These are phyloP conservation scores for Nerophis lumbriciformis DNA, from an alignment of 2,113 vertebrate genomes.

Conservation along the genomic window DNA sequence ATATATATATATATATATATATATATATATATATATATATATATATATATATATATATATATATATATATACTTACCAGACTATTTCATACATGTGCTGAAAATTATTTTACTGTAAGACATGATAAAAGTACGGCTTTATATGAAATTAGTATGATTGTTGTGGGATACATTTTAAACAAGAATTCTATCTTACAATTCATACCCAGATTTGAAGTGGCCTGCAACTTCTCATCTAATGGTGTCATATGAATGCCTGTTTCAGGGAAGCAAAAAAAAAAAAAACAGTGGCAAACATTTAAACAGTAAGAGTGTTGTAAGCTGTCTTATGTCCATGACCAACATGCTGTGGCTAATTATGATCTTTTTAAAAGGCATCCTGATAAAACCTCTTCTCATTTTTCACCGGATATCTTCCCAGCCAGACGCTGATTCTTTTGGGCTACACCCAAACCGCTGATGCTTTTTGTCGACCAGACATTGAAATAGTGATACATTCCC, in stretches of 20 bases:
- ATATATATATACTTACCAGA: no score
- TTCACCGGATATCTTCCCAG: background rate
- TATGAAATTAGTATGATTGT: background rate
- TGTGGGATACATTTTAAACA: background rate
- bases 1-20: no score
- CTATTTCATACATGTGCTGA: no score
- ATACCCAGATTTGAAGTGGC: background rate
- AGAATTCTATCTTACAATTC: background rate
- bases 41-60: no score
- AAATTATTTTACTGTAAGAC: no score
- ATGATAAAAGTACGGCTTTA: no score
- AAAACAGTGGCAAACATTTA: slow-evolving; percentile 10
- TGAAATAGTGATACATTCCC: no score
- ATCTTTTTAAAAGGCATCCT: slow-evolving; percentile 19
- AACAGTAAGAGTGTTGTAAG: slow-evolving; percentile 3
- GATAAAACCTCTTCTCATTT: background rate
- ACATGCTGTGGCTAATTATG: slow-evolving; percentile 45
- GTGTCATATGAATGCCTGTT: background rate
- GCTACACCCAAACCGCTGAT: background rate
- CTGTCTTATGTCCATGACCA: slow-evolving; percentile 47
- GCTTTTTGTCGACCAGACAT: background rate
- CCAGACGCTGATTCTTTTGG: background rate
- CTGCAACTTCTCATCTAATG: background rate
- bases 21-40: no score
- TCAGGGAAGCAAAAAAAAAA: background rate